Conservation (phyloP, 2,797 vertebrate species). For the Leptodactylus fallax region DNA sequence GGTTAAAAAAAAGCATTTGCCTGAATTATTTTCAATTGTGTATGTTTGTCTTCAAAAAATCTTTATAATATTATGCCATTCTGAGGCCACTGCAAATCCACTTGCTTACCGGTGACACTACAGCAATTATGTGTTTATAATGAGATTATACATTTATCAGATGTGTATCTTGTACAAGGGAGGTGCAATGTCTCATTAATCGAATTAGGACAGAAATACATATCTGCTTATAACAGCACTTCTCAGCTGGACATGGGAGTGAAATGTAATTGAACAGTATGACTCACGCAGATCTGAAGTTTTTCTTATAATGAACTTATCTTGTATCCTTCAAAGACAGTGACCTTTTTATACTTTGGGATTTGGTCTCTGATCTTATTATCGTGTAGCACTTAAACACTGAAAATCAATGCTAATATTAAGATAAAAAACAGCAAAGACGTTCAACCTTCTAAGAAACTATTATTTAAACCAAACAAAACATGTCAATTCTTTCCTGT, state of each 20-base stretch:
- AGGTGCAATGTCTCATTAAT: slow-evolving; percentile 33
- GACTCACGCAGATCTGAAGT: slow-evolving; percentile 35
- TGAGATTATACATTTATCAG: slow-evolving; percentile 44
- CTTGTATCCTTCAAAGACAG: slow-evolving; percentile 35
- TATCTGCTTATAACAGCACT: slow-evolving; percentile 31
- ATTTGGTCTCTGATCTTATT: slow-evolving; percentile 39
- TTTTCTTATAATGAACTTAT: slow-evolving; percentile 47
- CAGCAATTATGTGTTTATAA: slow-evolving; percentile 22
- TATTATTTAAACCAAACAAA: neutral
- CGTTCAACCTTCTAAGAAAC: neutral
- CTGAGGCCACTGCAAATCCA: slow-evolving; percentile 1
- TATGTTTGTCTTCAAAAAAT: too few relatives aligned
- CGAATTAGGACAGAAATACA: slow-evolving; percentile 36
- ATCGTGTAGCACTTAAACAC: slow-evolving; percentile 44
- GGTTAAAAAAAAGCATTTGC: too few relatives aligned
- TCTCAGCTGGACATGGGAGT: slow-evolving; percentile 43
- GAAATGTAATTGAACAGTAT: slow-evolving; percentile 55
- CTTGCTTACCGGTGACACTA: neutral
- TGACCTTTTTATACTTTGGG: slow-evolving; percentile 49
- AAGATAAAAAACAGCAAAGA: neutral
- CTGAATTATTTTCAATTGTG: too few relatives aligned
- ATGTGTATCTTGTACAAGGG: slow-evolving; percentile 31
- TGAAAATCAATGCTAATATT: slow-evolving; percentile 27
- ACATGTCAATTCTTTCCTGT: neutral
- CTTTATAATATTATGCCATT: too few relatives aligned